Base-by-base conservation (phyloP, 2,113 vertebrate genomes). In the Ifrita kowaldi region DNA sequence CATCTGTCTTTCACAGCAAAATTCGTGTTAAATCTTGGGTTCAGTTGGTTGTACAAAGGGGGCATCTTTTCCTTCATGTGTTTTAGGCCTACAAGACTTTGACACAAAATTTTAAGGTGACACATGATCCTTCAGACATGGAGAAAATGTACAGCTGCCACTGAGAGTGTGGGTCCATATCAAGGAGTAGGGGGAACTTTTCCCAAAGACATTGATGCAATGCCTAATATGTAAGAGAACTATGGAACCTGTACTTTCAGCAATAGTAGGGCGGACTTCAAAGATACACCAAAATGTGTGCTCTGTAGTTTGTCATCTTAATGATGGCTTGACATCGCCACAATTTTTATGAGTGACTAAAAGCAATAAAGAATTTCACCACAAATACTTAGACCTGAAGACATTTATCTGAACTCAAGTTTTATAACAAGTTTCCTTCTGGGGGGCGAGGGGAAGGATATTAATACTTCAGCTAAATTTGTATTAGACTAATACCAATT, bases 401-500 rank as follows among this genome's bases (percentile, higher is more conserved):
- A 30, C 11, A 41, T 82, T 76, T 93, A 37, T 62, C 47, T 50
- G 46, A 90, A 90, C 41, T 89, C 37, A 64, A 55, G 42, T 77
- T 93, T 86, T 86, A 56, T 42, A 68, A 13, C 33, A 74, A 70
- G 39, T 80, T 94, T 88, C 11, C 35, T 84, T 81, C 59, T 53
- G n/a, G 46, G 22, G 20, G 21, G 17, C 9, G 9, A 2, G 15
- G 53, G 75, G 77, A 71, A 13, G 9, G 60, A 41, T 87, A 90
- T 84, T 91, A 95, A 80, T 86, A 90, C 78, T 90, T 86, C 59
- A 93, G 65, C 78, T 95, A 86, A 87, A 77, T 70, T 79, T 93
- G 76, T 88, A 96, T 95, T 96, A 96, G 93, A 93, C 87, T 95
- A 96, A 93, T 93, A 96, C 23, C 75, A 92, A 89, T 95, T 97